These are phyloP conservation scores for Leptinotarsa undecemlineata DNA, from an alignment of 1,140 invertebrate species.

Conservation along the genomic window DNA sequence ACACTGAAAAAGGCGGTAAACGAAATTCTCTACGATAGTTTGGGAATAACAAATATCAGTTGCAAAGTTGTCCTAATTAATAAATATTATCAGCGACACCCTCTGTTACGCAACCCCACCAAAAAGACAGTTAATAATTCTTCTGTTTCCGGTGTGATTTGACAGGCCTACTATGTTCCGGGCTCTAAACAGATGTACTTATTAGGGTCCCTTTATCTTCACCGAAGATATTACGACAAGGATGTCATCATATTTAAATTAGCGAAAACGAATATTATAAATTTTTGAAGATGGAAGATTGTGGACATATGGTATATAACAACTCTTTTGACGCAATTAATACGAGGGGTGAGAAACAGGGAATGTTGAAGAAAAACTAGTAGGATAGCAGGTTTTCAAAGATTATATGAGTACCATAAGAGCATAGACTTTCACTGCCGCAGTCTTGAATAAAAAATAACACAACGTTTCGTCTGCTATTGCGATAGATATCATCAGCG, in stretches of 20 bases:
- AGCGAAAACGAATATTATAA: constrained; percentile 42
- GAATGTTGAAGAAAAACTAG: too few species aligned
- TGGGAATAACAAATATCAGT: not conserved
- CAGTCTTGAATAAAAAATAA: too few species aligned
- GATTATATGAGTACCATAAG: too few species aligned
- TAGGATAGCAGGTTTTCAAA: too few species aligned
- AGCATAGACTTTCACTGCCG: too few species aligned
- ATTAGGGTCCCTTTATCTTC: constrained; percentile 42
- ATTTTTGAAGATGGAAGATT: constrained; percentile 35
- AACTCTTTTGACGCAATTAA: constrained; percentile 6
- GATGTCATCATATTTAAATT: constrained; percentile 50
- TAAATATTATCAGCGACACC: constrained; percentile 13
- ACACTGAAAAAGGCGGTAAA: not conserved
- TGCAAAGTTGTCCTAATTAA: constrained; percentile 19
- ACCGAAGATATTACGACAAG: constrained; percentile 39
- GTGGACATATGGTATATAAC: constrained; percentile 34
- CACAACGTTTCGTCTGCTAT: too few species aligned
- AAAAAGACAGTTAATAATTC: constrained; percentile 25
- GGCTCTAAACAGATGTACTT: constrained; percentile 47
- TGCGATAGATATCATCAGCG: too few species aligned
- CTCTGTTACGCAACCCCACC: constrained; percentile 12
- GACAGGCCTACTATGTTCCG: constrained; percentile 41
- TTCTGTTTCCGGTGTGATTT: constrained; percentile 38
- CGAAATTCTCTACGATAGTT: not conserved
- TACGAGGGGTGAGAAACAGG: constrained; percentile 1